Evolutionary conservation across 2,888 invertebrate species (phyloP).

Genomic region (Frankliniella fusca): DNA sequence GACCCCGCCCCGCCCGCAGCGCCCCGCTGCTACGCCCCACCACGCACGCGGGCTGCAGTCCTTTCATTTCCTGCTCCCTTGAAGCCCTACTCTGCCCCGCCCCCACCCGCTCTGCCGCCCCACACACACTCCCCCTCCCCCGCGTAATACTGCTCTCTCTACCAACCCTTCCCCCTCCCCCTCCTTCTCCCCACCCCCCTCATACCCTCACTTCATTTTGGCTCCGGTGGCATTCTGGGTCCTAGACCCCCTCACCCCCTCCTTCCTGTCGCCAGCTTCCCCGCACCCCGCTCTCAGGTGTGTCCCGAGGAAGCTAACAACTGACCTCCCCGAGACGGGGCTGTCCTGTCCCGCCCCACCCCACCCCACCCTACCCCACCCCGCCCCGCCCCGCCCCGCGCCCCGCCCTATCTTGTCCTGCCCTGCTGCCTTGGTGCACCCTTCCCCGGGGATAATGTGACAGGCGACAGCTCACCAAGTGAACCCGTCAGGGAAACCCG

Average conservation of each 20-base stretch:
- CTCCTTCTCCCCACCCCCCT: neutral
- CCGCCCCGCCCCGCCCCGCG: no score
- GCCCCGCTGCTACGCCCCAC: neutral
- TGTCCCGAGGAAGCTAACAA: neutral
- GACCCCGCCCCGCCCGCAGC: neutral
- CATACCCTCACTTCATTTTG: no score
- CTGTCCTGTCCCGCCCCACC: no score
- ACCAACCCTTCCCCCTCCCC: neutral
- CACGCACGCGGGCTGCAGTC: neutral
- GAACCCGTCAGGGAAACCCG: no score
- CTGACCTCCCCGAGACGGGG: no score
- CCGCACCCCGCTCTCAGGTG: neutral
- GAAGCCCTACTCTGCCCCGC: neutral
- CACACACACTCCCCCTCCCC: neutral
- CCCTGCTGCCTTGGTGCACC: no score
- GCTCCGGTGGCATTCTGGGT: neutral
- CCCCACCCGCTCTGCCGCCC: no score
- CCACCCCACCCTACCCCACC: no score
- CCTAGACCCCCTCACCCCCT: neutral
- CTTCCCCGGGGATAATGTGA: no score
- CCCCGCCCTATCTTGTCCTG: no score
- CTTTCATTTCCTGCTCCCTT: slow-evolving; percentile 23
- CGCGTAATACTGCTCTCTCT: neutral
- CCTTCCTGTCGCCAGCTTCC: neutral
- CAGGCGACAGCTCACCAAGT: no score